These are phyloP conservation scores for Idaea straminata DNA, from an alignment of 2,888 invertebrate species.

Conservation along the genomic window DNA sequence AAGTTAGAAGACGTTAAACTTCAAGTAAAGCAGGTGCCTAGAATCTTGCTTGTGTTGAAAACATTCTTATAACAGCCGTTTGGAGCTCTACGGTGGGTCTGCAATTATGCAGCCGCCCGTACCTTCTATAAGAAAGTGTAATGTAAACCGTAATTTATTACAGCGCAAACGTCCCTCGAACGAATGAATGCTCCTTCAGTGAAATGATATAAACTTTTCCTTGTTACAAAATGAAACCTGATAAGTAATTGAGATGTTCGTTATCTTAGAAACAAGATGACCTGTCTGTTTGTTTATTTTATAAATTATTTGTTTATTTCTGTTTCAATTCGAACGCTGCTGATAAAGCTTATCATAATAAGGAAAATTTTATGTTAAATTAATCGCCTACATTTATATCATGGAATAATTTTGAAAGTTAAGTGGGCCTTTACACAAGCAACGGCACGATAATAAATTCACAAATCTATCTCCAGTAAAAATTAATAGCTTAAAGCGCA, in stretches of 20 bases:
- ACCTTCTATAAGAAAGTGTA: conserved; percentile 14
- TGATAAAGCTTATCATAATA: conserved; percentile 5
- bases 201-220: conserved; percentile 21
- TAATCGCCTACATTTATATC: conserved; percentile 7
- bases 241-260: conserved; percentile 9
- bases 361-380: not conserved
- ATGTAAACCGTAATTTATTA: conserved; percentile 22
- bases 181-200: conserved; percentile 19
- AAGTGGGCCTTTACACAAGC: too few species aligned
- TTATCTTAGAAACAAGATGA: conserved; percentile 14
- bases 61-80: too few species aligned
- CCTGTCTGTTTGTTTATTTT: conserved; percentile 14
- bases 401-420: conserved; percentile 3
- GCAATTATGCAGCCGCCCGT: too few species aligned
- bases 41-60: too few species aligned
- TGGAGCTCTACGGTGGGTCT: too few species aligned
- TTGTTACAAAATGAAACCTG: conserved; percentile 14
- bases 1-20: too few species aligned
- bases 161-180: conserved; percentile 15
- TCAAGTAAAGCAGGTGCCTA: too few species aligned
- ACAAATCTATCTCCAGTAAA: too few species aligned
- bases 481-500: too few species aligned
- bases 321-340: conserved; percentile 2
- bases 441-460: too few species aligned
- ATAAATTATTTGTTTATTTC: conserved; percentile 13